These are phyloP conservation scores for Zoanthus sociatus DNA, from an alignment of 92 coral and sea anemone species.

Conservation along the genomic window DNA sequence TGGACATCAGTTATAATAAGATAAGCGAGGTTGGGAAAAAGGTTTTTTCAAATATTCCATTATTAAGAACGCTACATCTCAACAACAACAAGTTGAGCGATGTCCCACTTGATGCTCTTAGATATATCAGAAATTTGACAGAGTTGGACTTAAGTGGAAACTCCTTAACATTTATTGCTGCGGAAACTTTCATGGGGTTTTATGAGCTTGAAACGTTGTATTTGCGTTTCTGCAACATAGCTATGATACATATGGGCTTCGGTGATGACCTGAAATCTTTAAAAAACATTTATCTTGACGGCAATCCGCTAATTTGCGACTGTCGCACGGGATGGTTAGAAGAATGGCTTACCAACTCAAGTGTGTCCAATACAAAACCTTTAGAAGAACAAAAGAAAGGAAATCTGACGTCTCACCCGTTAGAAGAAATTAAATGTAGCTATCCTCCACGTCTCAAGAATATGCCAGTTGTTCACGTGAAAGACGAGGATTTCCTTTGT, in stretches of 20 bases:
- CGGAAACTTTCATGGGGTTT: slow-evolving; percentile 60
- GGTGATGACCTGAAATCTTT: slow-evolving; percentile 40
- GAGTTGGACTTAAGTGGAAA: slow-evolving; percentile 68
- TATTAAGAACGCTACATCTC: no score
- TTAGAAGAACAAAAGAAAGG: no score
- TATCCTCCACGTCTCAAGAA: slow-evolving; percentile 54
- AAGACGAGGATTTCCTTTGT: slow-evolving; percentile 66
- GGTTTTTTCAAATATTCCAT: slow-evolving; percentile 63
- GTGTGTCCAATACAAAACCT: no score
- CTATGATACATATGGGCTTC: slow-evolving; percentile 56
- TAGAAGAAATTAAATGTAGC: no score
- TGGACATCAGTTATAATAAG: slow-evolving; percentile 59
- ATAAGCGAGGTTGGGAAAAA: slow-evolving; percentile 44
- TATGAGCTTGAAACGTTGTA: slow-evolving; percentile 41
- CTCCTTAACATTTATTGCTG: slow-evolving; percentile 50
- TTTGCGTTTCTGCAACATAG: slow-evolving; percentile 52
- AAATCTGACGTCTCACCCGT: no score
- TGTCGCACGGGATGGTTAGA: slow-evolving; percentile 68
- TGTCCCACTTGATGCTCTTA: no score
- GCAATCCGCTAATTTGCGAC: slow-evolving; percentile 76
- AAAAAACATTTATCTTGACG: slow-evolving; percentile 34
- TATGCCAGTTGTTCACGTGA: slow-evolving; percentile 29
- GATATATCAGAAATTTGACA: not conserved
- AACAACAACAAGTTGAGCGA: no score
- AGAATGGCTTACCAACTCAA: slow-evolving; percentile 43